Conservation (phyloP, 2,113 vertebrate species). For the Narcine bancroftii region DNA sequence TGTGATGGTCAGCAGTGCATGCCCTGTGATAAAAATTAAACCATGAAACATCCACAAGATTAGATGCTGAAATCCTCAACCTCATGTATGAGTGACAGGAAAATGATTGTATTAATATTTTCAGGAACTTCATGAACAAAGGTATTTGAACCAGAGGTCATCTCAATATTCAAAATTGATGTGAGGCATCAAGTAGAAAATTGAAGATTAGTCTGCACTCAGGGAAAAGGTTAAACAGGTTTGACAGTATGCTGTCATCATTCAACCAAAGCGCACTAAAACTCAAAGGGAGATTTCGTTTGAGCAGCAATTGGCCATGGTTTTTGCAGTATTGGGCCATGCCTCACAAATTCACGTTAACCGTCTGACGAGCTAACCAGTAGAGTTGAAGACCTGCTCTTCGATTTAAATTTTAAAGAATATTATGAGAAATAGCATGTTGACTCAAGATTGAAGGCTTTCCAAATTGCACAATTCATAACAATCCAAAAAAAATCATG, state of each 20-base stretch:
- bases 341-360: neutral
- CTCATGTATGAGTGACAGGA: neutral
- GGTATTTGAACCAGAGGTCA: neutral
- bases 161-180: neutral
- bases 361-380: neutral
- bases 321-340: neutral
- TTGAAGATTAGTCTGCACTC: neutral
- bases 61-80: too few relatives aligned
- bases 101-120: neutral
- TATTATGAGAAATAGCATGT: neutral
- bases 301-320: neutral
- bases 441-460: neutral
- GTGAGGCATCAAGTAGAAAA: neutral
- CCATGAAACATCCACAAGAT: neutral
- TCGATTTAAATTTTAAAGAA: slow-evolving; percentile 16
- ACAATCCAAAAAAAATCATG: neutral
- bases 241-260: neutral
- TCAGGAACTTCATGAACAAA: neutral
- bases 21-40: neutral
- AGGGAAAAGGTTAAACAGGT: neutral
- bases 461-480: neutral
- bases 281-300: neutral
- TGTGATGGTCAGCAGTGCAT: neutral
- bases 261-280: neutral
- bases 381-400: neutral